Evolutionary conservation across 2,113 vertebrate genomes (phyloP), one percentile per base, ranked within the genome.

Genomic region (Cygnus atratus): DNA sequence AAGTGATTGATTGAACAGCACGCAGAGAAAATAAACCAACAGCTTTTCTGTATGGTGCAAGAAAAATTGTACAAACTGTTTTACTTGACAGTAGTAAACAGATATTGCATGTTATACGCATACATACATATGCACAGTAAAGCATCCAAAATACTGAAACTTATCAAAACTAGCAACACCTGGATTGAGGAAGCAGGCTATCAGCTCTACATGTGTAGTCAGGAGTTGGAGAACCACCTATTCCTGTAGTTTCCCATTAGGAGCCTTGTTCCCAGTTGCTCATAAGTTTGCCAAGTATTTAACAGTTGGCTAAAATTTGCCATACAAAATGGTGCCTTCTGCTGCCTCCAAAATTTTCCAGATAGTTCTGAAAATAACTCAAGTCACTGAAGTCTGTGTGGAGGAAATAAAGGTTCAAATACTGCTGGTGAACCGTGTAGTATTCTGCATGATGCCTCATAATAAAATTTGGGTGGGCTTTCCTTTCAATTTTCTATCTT

Each of bases 301-400:
- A 96, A 62, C 39, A 68, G 84, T 67, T 96, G 93, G 93, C 85
- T 87, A 86, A 91, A 87, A 89, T 89, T 70, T 94, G 74, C 73
- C 70, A 4, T 73, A 41, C 80, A 87, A 72, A 90, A 73, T 59
- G 75, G 67, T 90, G 94, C 75, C 46, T 93, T 90, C 95, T 67
- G 87, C 91, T 87, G 87, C 55, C 74, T 95, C 52, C 54, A 66
- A 37, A 24, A 82, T 89, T 94, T 94, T 65, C 58, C 0, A 14
- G 84, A 66, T 70, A 52, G 63, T 88, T 93, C 88, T 80, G 86
- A 84, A 93, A 94, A 86, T 35, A 85, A 67, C 28, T 95, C 87
- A 85, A 62, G 78, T 77, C 71, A 54, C 25, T 82, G 63, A 90
- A 87, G 75, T 57, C 84, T 89, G 74, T 74, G 78, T 87, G 75